Base-by-base conservation (phyloP, 2,113 vertebrate genomes). In the Setophaga kirtlandii region DNA sequence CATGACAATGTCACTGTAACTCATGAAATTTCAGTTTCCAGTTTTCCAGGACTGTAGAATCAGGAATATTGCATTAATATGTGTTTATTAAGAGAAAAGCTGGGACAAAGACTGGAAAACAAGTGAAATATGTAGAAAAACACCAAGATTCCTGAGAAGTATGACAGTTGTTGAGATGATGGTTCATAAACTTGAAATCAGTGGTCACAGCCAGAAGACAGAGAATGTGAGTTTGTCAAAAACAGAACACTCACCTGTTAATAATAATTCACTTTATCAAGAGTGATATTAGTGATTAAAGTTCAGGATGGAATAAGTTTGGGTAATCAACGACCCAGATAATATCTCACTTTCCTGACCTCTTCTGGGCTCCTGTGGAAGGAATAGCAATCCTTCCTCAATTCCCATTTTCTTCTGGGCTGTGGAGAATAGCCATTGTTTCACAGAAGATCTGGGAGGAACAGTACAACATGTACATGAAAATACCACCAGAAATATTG, bases 341-440 rank as follows among this genome's bases (percentile, higher is more conserved):
- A 89, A 81, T 15, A 25, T 17, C 13, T 44, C 12, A 12, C 19
- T 86, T 83, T 60, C 13, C 67, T 64, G 79, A 55, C 68, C 44
- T 55, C 37, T 62, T 67, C 18, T 73, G 98, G 97, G 93, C 91
- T 62, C 87, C 97, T 0, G 58, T 96, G 75, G 90, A 96, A 75
- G 94, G 96, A 58, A 95, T 97, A 39, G 27, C 60, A 55, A 76
- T 98, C 53, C 67, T 98, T 71, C 89, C 80, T 17, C 98, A 98
- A 79, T 98, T 98, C 60, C 97, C 97, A 2, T 98, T 98, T 83
- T 97, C 97, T 39, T 98, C 97, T 3, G 85, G 87, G n/a, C 91
- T 98, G n/a, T 98, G 98, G 92, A 97, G 97, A 81, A 98, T 98
- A 97, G 97, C 97, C 7, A 97, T 97, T 79, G 50, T 97, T 4